Base-by-base conservation (phyloP, 2,888 invertebrate species). In the Axea sp. region DNA sequence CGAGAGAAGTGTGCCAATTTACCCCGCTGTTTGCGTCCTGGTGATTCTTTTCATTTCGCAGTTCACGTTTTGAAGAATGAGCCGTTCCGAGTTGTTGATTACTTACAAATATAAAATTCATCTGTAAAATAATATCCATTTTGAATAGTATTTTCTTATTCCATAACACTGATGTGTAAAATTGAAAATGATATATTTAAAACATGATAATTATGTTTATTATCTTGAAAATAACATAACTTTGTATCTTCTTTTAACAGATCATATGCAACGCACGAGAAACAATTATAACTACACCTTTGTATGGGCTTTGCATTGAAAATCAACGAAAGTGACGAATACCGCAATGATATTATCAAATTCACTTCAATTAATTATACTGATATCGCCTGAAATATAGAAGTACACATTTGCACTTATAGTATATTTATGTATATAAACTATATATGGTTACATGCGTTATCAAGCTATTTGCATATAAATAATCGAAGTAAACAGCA, bases 281-380 rank as follows among this genome's bases (percentile, higher is more conserved):
- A 92, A 93, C 88, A 92, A 92, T 79, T 93, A 94, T 88, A 95
- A 95, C 89, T 94, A 93, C 89, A 92, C 94, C 86, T 93, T 94
- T 88, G 95, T 95, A 84, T 93, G 90, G 83, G 77, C 81, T 72
- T 74, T 80, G 78, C 80, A 83, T 72, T 80, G 78, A 82, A 75
- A 76, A 64, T 47, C 60, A 41, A 57, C 51, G 51, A 73, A 53
- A 57, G 60, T 17, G 65, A 64, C 60, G 68, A 60, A 68, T 67
- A 68, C 45, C 43, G 60, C 64, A 57, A 62, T 41, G 51, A 72
- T 71, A 62, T 62, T 62, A 57, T 41, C 33, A 26, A 57, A 31
- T 57, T 49, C n/a, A 57, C 28, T 53, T 59, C 51, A 59, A 53
- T 59, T 45, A 43, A 53, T 60, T 45, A 60, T 60, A 59, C 53